A percentile compares a stretch with the other conserved stretches of the same genome.
Conservation (phyloP, 1,140 invertebrate species). For the Pseudoatta argentina region DNA sequence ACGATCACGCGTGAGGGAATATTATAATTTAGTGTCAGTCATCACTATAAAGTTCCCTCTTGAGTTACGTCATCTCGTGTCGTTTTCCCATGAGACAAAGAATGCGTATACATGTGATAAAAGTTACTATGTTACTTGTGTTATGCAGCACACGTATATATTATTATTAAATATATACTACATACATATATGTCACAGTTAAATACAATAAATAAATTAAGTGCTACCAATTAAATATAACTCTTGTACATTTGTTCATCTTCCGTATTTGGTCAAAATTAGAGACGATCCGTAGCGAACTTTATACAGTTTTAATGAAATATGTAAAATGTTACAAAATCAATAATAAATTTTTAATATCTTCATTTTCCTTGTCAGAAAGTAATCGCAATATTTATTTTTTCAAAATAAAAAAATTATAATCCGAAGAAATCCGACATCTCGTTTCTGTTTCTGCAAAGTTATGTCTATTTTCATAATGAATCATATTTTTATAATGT, state of each 20-base stretch:
- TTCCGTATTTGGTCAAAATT: background rate
- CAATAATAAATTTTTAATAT: constrained; percentile 10
- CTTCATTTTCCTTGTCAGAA: background rate
- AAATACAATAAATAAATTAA: background rate
- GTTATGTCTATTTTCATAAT: background rate
- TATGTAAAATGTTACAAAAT: background rate
- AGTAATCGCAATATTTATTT: constrained; percentile 1
- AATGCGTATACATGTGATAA: background rate
- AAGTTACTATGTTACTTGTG: background rate
- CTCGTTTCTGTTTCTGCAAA: background rate
- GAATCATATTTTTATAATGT: constrained; percentile 18
- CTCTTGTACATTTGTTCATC: background rate
- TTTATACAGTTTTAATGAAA: background rate
- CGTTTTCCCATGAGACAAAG: background rate
- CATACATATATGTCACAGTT: too few relatives aligned
- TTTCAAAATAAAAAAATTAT: constrained; percentile 12
- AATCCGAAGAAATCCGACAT: background rate
- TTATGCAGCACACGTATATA: background rate
- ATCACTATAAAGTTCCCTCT: background rate
- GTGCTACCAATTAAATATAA: background rate
- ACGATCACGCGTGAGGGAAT: background rate
- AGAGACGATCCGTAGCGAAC: background rate
- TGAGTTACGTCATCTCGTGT: background rate
- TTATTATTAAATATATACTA: constrained; percentile 6
- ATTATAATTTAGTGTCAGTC: background rate